phyloP scores from a whole-genome alignment of 2,797 vertebrate genomes.

The Luscinia luscinia region DNA sequence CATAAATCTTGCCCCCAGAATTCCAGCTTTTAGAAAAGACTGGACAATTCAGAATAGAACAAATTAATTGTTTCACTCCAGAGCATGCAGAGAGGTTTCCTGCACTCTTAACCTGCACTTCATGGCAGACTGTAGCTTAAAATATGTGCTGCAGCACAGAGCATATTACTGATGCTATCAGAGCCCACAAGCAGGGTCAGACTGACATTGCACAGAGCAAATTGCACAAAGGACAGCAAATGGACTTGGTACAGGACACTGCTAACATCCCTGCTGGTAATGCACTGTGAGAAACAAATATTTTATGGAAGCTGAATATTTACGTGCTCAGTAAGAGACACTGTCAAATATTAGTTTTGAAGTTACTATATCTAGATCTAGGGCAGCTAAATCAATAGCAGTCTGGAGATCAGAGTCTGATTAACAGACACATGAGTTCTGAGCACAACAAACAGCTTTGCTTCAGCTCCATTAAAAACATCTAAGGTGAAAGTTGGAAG shows the following conservation, averaged over 20 bases:
- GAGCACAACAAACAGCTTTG: not conserved
- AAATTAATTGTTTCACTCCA: not conserved
- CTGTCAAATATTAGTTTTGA: not conserved
- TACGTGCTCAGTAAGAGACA: not conserved
- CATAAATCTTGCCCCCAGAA: not conserved
- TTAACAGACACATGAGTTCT: not conserved
- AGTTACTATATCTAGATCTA: not conserved
- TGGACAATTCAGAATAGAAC: not conserved
- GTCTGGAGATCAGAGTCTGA: not conserved
- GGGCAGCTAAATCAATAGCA: not conserved
- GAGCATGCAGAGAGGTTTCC: not conserved
- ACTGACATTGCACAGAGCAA: not conserved
- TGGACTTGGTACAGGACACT: not conserved
- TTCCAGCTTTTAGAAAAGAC: not conserved
- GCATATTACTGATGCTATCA: not conserved
- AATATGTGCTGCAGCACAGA: not conserved
- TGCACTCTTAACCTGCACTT: not conserved
- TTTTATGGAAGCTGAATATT: not conserved
- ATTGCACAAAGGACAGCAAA: not conserved
- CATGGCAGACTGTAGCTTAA: not conserved
- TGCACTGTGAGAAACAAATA: not conserved
- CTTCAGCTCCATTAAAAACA: not conserved
- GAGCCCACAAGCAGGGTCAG: not conserved
- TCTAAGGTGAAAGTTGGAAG: not conserved
- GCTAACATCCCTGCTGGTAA: not conserved